A percentile compares a stretch with the other conserved stretches of the same genome.
These are phyloP conservation scores for Colius striatus DNA, from an alignment of 2,113 vertebrate species.

Conservation along the genomic window DNA sequence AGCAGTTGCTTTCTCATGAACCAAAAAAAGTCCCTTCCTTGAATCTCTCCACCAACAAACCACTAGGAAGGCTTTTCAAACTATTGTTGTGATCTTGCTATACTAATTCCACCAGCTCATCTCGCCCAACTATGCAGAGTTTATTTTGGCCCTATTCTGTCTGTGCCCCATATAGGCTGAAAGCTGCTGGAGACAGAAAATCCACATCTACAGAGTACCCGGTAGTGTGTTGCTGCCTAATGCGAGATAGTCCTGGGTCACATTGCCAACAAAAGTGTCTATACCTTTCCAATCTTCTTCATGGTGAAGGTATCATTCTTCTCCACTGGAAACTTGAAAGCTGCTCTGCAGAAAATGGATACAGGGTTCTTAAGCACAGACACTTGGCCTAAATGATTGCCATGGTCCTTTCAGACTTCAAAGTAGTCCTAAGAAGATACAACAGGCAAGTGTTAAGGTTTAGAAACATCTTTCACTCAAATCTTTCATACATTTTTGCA, in stretches of 20 bases:
- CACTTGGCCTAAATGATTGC: background rate
- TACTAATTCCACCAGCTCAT: background rate
- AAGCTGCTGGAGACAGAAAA: background rate
- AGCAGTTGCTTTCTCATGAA: background rate
- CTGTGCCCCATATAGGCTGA: background rate
- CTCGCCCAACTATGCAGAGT: background rate
- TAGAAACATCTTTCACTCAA: accelerated
- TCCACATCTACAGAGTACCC: background rate
- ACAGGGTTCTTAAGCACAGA: background rate
- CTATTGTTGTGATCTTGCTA: background rate
- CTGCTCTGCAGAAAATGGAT: background rate
- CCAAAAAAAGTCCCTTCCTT: background rate
- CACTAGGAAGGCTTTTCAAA: background rate
- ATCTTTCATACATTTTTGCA: background rate
- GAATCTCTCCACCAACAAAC: background rate
- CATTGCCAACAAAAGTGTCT: background rate
- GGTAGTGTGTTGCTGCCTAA: background rate
- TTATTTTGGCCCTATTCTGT: background rate
- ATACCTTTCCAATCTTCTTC: background rate
- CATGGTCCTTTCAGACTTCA: background rate
- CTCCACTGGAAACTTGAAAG: background rate
- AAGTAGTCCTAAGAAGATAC: background rate
- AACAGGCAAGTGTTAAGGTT: background rate
- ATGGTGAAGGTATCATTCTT: background rate
- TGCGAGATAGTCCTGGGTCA: background rate